phyloP scores from a whole-genome alignment of 2,888 invertebrate genomes.

The Morpho helenor region DNA sequence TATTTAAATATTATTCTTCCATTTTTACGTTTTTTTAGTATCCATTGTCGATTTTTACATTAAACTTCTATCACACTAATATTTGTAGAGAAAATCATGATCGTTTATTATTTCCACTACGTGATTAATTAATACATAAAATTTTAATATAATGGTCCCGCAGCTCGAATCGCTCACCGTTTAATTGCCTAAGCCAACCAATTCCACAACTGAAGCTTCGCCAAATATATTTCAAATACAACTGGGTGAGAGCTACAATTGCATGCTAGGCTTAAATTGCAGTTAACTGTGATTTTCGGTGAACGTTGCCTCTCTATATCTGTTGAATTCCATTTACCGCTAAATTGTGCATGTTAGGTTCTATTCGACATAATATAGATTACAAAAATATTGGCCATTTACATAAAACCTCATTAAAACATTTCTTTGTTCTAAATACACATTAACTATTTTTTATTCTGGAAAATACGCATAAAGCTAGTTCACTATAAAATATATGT shows the following conservation, averaged over 20 bases:
- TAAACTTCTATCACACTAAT: too few relatives aligned
- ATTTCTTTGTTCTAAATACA: too few relatives aligned
- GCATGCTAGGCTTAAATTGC: conserved; percentile 29
- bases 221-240: conserved; percentile 33
- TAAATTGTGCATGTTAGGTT: conserved; percentile 6
- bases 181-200: conserved; percentile 28
- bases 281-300: conserved; percentile 30
- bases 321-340: conserved; percentile 20
- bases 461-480: too few relatives aligned
- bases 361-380: too few relatives aligned
- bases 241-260: conserved; percentile 26
- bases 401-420: too few relatives aligned
- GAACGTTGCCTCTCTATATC: conserved; percentile 23
- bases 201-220: conserved; percentile 25
- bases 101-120: background rate
- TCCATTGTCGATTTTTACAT: too few relatives aligned
- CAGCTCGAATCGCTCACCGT: conserved; percentile 10
- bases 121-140: background rate
- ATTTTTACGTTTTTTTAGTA: too few relatives aligned
- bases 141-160: background rate
- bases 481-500: too few relatives aligned
- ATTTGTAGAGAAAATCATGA: background rate
- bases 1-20: too few relatives aligned
- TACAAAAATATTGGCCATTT: too few relatives aligned
- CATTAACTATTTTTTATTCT: too few relatives aligned